Evolutionary conservation across 2,113 vertebrate species (phyloP), one percentile per base, ranked within the genome.

Genomic region (Nothocercus nigrocapillus): DNA sequence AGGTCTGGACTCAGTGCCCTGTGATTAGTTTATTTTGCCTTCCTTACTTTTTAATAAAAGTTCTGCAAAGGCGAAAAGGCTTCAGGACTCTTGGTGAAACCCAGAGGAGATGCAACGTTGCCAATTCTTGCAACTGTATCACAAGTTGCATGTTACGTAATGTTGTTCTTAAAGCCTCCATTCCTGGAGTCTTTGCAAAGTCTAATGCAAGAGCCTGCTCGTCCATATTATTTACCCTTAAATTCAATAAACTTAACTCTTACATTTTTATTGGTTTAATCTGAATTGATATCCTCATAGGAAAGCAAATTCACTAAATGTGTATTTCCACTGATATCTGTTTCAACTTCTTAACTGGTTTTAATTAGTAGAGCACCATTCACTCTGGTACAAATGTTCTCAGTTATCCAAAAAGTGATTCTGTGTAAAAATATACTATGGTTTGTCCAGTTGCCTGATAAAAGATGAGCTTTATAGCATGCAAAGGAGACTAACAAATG

Each of bases 1-100:
- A 5, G 6, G 90, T 86, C 83, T 96, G 89, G 94, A 96, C 90
- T 92, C 64, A n/a, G 90, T 74, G 70, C 54, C n/a, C 34, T 63
- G 44, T 70, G 81, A 85, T 91, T 85, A 92, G 25, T 82, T 25
- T 88, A 24, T 67, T 89, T 85, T 68, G 28, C 79, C 25, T 15
- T 62, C 76, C 85, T 90, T 53, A 19, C 63, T 91, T 85, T 84
- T 89, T 80, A 78, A 12, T 82, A 59, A 81, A 77, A 76, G 40
- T 58, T 80, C 49, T 30, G 77, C 72, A 94, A 49, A 88, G 78
- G 59, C 49, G 85, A 88, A 89, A 89, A 69, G 70, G 42, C 66
- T 51, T 45, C 38, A 67, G 69, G 47, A 22, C 68, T 59, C 25
- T 38, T 15, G 13, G 25, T n/a, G n/a, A 53, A 54, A 53, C 68